These are phyloP conservation scores for Petaurus breviceps DNA, from an alignment of 2,113 vertebrate species.

Conservation along the genomic window DNA sequence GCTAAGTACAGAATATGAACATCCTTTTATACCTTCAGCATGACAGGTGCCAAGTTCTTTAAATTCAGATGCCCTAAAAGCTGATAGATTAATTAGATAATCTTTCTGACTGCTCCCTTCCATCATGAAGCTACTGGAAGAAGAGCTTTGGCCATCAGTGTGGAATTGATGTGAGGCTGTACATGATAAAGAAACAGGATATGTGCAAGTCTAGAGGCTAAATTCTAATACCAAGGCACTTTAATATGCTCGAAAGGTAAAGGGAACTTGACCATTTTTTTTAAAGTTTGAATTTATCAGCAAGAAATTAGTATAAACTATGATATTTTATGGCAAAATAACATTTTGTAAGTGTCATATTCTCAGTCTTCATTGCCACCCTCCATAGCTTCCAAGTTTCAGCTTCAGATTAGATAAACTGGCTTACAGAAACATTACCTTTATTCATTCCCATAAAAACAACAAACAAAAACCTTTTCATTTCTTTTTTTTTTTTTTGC, in stretches of 20 bases:
- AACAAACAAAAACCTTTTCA: no score
- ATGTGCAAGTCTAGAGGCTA: constrained; percentile 53
- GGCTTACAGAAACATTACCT: no score
- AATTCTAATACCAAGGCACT: constrained; percentile 60
- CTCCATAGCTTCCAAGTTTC: no score
- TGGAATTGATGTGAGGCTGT: constrained; percentile 50
- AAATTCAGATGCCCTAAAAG: constrained; percentile 23
- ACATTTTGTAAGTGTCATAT: no score
- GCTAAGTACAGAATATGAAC: constrained; percentile 27
- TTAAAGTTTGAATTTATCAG: constrained; percentile 59
- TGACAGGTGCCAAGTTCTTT: constrained; percentile 29
- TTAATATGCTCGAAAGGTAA: constrained; percentile 70
- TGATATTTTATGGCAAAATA: constrained; percentile 68
- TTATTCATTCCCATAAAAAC: no score
- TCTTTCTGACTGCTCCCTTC: constrained; percentile 29
- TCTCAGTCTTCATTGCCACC: no score
- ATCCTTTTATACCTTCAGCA: constrained; percentile 38
- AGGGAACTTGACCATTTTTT: constrained; percentile 24
- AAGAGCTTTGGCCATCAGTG: no score
- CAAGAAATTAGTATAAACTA: constrained; percentile 61
- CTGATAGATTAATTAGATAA: constrained; percentile 60
- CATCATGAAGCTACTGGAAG: constrained; percentile 47
- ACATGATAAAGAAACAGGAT: constrained; percentile 64
- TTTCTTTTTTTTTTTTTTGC: no score
- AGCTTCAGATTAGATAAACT: no score